Conservation (phyloP, 2,113 vertebrate species). For the Thinocorus orbignyianus region DNA sequence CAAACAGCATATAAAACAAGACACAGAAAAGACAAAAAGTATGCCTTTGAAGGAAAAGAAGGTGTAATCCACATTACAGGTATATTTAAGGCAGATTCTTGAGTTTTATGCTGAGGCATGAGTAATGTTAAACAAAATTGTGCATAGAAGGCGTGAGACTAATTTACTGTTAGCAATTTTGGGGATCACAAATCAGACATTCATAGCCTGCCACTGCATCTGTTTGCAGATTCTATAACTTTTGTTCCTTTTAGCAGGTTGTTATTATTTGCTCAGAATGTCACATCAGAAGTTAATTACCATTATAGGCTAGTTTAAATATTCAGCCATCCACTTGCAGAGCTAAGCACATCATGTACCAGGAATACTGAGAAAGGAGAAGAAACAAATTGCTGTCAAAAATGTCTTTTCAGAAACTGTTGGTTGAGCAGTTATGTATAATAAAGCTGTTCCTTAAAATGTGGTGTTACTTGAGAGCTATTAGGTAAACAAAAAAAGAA, state of each 20-base stretch:
- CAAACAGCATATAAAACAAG: background rate
- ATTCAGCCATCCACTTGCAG: rapidly evolving
- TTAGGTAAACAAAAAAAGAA: background rate
- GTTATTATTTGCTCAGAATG: background rate
- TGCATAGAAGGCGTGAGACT: background rate
- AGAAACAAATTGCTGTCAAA: background rate
- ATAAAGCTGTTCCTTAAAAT: background rate
- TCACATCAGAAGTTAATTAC: background rate
- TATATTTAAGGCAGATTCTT: background rate
- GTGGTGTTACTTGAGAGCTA: background rate
- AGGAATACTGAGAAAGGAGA: background rate
- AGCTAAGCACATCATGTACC: background rate
- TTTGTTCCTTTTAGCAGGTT: background rate
- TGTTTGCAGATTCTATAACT: background rate
- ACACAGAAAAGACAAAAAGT: background rate
- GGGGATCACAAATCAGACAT: background rate
- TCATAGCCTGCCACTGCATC: background rate
- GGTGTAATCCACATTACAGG: background rate
- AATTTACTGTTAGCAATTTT: background rate
- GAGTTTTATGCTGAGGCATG: background rate
- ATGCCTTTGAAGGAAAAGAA: background rate
- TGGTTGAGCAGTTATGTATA: background rate
- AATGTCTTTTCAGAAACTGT: background rate
- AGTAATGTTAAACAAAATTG: background rate
- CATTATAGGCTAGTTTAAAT: background rate